Evolutionary conservation across 2,888 invertebrate genomes (phyloP), one percentile per base, ranked within the genome.

Genomic region (Machimus rusticus): DNA sequence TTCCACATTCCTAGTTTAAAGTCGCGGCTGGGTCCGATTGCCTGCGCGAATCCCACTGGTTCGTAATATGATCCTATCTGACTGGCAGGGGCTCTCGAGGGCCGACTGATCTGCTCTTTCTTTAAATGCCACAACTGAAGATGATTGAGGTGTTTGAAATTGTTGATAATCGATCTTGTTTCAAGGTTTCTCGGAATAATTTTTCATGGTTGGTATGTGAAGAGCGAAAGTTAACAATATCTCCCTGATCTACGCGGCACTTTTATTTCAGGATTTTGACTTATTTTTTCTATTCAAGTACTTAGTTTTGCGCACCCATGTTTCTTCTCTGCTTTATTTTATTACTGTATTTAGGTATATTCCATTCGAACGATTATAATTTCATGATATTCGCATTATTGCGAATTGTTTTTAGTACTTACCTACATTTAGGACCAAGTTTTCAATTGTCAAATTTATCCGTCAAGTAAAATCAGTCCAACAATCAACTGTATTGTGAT

Each of bases 51-150:
- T 81, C 79, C 46, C 79, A 81, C 51, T 81, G 31, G 31, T 5
- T 19, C 51, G 84, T 34, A 46, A 57, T 66, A 23, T 37, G 66
- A 84, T 57, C 39, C 37, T 39, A 43, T 79, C 79, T 46, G 19
- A 37, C 23, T 66, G 23, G 79, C 37, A n/a, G 23, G 51, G 46
- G 23, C 23, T 84, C 84, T 84, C 39, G 57, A 34, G 74, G 74
- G 84, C 43, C 16, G 84, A 39, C 37, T 84, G 84, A 84, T 84
- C 74, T 16, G 34, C 39, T 84, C 55, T 74, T 74, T 84, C 84
- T 74, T 74, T 39, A 74, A 84, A 84, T 84, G 84, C 84, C 84
- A 66, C 84, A 84, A n/a, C 57, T 84, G 66, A 84, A 39, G 84
- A 84, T 84, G 84, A 84, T 84, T 84, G 66, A 84, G 84, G 74